Base-by-base conservation (phyloP, 2,113 vertebrate genomes). In the Nothobranchius furzeri region DNA sequence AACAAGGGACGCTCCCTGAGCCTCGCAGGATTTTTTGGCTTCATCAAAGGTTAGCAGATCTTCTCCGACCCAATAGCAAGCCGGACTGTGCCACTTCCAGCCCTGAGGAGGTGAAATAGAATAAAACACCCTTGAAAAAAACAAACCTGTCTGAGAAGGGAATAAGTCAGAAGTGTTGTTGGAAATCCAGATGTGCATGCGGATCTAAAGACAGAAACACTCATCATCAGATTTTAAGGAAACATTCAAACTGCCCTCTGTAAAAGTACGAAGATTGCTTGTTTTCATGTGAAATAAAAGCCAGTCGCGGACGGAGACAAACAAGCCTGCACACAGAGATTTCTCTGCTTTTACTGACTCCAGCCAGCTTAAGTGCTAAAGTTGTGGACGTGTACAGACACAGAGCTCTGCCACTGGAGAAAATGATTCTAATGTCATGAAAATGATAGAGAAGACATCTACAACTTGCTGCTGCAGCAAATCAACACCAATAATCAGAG, bases 21-120 rank as follows among this genome's bases (percentile, higher is more conserved):
- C 90, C 0, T 91, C 92, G 42, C 97, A 99, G 0, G 79, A 89
- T 75, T 91, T 95, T 76, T 89, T 94, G 57, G 96, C 97, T 0
- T 95, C 94, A 0, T 91, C 89, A 67, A 96, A 99, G 35, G 90
- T 79, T 55, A 93, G 81, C 0, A 88, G 90, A 75, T 96, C 95
- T 75, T 98, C 96, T 0, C 95, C 95, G 48, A 98, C 91, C 94
- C 94, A 96, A 84, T 96, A 98, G 89, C 97, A 99, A 13, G 96
- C 94, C 9, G 97, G 95, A 88, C 94, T 97, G 87, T 98, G 97
- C 96, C 96, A 98, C 45, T 95, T 98, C 97, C 97, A 98, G 64
- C 96, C 96, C 97, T 99, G 74, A 57, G 15, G 47, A 24, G n/a
- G 50, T 10, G 37, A 55, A 11, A 68, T 35, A 9, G 35, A 2